Conservation (phyloP, 2,888 invertebrate genomes). For the Lissonota sp. region DNA sequence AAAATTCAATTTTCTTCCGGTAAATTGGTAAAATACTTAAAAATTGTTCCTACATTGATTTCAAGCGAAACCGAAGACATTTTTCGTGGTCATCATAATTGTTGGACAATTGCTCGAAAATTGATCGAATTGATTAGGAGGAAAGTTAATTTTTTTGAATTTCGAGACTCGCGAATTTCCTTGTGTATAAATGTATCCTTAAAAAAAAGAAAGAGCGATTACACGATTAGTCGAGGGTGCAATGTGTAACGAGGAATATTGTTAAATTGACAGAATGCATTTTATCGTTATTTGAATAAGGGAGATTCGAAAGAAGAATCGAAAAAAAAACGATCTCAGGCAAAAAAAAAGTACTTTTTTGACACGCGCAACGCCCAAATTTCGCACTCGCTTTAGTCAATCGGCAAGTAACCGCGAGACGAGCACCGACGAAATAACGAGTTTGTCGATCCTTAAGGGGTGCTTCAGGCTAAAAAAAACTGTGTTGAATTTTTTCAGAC, state of each 20-base stretch:
- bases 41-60: too few species aligned
- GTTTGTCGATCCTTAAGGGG: slow-evolving; percentile 7
- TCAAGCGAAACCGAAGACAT: too few species aligned
- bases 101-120: neutral
- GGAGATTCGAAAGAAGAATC: neutral
- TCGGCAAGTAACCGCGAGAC: slow-evolving; percentile 10
- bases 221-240: neutral
- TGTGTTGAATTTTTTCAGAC: neutral
- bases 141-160: slow-evolving; percentile 11
- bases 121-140: neutral
- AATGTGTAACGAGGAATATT: slow-evolving; percentile 18
- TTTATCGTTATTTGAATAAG: slow-evolving; percentile 14
- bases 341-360: slow-evolving; percentile 56
- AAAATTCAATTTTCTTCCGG: neutral
- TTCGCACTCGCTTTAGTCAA: slow-evolving; percentile 4
- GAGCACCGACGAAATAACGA: slow-evolving; percentile 9
- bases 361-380: slow-evolving; percentile 21
- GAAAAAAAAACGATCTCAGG: slow-evolving; percentile 47
- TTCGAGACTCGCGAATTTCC: slow-evolving; percentile 26
- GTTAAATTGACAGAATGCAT: slow-evolving; percentile 39
- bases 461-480: slow-evolving; percentile 11
- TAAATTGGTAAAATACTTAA: too few species aligned
- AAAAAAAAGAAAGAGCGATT: slow-evolving; percentile 9
- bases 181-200: slow-evolving; percentile 18
- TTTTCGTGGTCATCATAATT: too few species aligned